Evolutionary conservation across 1,140 invertebrate species (phyloP).

Genomic region (Phenacoccus solenopsis): DNA sequence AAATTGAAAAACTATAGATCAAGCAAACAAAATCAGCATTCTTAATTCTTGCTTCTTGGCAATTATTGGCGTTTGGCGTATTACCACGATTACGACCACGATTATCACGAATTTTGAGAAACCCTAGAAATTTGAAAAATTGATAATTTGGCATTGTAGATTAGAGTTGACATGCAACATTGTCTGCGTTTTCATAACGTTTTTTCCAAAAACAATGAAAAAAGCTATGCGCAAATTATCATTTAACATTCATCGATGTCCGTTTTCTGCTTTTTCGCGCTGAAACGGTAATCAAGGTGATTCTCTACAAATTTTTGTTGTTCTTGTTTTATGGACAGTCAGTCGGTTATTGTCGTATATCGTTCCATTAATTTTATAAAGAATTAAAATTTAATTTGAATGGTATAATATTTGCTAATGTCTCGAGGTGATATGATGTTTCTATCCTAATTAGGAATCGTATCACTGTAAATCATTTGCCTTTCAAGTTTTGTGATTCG

Average conservation of each 20-base stretch:
- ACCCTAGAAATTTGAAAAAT: no score
- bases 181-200: no score
- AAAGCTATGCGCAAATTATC: neutral
- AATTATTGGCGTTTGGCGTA: no score
- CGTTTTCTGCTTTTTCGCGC: neutral
- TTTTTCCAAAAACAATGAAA: no score
- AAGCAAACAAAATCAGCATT: no score
- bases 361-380: neutral
- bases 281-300: slow-evolving; percentile 13
- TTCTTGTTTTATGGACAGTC: neutral
- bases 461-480: neutral
- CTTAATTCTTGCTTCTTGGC: no score
- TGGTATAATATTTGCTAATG: neutral
- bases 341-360: neutral
- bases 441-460: neutral
- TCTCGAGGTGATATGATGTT: neutral
- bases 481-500: neutral
- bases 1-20: no score
- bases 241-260: neutral
- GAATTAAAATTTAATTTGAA: neutral
- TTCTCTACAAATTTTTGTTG: neutral
- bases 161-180: no score
- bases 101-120: no score
- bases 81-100: no score
- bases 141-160: no score